Conservation (phyloP, 2,888 invertebrate species). For the Eupithecia subfuscata region DNA sequence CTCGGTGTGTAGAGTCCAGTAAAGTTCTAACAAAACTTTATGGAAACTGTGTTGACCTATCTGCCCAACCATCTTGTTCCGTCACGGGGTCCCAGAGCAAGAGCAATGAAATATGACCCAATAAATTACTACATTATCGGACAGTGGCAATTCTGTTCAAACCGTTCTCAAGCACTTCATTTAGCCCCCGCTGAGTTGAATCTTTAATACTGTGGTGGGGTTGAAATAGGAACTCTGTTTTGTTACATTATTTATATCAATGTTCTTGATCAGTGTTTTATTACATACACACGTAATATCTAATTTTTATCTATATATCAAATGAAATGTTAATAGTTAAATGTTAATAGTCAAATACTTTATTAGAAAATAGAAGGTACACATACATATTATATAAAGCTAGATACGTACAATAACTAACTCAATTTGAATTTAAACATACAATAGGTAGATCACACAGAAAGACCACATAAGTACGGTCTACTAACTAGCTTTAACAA, state of each 20-base stretch:
- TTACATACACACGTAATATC: no score
- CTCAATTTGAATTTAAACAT: no score
- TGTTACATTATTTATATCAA: neutral
- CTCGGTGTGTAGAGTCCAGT: neutral
- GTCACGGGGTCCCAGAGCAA: constrained; percentile 57
- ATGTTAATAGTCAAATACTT: no score
- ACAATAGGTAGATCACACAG: no score
- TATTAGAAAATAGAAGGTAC: no score
- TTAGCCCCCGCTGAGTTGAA: constrained; percentile 43
- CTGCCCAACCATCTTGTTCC: constrained; percentile 43
- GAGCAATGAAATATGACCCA: constrained; percentile 59
- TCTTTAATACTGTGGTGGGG: constrained; percentile 32
- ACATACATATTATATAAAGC: no score
- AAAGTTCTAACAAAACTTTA: neutral
- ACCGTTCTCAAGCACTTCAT: constrained; percentile 46
- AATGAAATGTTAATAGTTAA: no score
- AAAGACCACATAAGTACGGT: no score
- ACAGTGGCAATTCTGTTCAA: constrained; percentile 57
- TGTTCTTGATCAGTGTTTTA: neutral
- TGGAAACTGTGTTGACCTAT: constrained; percentile 5
- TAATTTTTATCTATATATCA: no score
- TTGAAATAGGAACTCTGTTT: constrained; percentile 24
- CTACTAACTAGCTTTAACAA: no score
- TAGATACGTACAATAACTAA: no score
- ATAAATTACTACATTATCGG: constrained; percentile 71